Evolutionary conservation across 2,888 invertebrate species (phyloP).

Genomic region (Stegana nigrithorax): DNA sequence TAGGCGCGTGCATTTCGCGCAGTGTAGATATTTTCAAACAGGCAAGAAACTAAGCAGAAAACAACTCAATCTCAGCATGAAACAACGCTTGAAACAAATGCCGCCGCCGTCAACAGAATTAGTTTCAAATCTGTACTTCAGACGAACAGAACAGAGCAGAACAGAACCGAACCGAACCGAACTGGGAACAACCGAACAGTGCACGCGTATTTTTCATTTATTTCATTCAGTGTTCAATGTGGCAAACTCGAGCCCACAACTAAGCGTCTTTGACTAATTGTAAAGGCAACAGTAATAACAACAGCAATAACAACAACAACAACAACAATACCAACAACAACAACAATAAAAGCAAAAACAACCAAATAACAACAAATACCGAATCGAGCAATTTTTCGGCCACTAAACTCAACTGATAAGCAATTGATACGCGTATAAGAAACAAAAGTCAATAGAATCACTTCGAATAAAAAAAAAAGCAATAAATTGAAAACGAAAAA

Average conservation of each 20-base stretch:
- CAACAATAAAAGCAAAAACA: too few species aligned
- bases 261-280: slow-evolving; percentile 14
- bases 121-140: slow-evolving; percentile 53
- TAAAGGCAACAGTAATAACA: slow-evolving; percentile 17
- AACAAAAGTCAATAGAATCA: too few species aligned
- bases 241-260: too few species aligned
- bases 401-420: slow-evolving; percentile 3
- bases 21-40: too few species aligned
- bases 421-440: slow-evolving; percentile 6
- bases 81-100: slow-evolving; percentile 30
- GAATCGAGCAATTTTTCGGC: slow-evolving; percentile 1
- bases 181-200: not conserved
- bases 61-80: slow-evolving; percentile 3
- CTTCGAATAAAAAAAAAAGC: not conserved
- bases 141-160: slow-evolving; percentile 37
- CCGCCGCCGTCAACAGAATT: slow-evolving; percentile 40
- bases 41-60: too few species aligned
- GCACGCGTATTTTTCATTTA: not conserved
- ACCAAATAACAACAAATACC: not conserved
- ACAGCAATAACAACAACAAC: slow-evolving; percentile 7
- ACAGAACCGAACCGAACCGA: too few species aligned
- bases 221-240: too few species aligned
- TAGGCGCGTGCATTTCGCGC: too few species aligned
- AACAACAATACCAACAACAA: too few species aligned
- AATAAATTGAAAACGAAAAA: too few species aligned